Evolutionary conservation across 2,113 vertebrate genomes (phyloP), one percentile per base, ranked within the genome.

Genomic region (Lamprotornis superbus): DNA sequence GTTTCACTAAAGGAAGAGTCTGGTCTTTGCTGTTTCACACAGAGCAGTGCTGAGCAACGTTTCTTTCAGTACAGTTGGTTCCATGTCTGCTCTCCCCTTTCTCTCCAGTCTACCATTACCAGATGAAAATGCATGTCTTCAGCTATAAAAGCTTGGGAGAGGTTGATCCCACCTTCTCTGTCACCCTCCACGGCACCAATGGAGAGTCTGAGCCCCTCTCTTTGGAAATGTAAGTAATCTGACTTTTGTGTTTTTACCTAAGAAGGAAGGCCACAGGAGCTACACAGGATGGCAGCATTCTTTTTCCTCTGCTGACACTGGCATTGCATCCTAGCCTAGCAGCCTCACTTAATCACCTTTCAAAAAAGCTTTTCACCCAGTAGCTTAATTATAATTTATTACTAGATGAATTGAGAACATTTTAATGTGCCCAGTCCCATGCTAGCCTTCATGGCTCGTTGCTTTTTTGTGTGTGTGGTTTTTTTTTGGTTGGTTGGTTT

Each of bases 81-180:
- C 35, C 33, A 71, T 15, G n/a, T 84, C 1, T 79, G 24, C 49
- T 95, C 24, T 94, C 30, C 39, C 42, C 67, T 96, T 77, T 94
- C 73, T 87, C 57, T 89, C 31, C 96, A 99, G 99, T 99, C 49
- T 99, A 98, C 96, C 99, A 99, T 59, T 99, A 99, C 87, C 99
- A 99, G 97, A 98, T 99, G 98, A 99, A 99, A 97, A 99, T 99
- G 98, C 99, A 99, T 0, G 97, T 99, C 91, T 99, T 99, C 95
- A 98, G 98, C 98, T 98, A 98, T 46, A 98, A 98, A 50, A 91
- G 79, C 27, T n/a, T 90, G 3, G 97, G 98, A 67, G 83, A 98
- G 25, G 97, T 97, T 1, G 98, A 99, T 73, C 99, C 99, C 39
- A 97, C 96, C 10, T 99, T 99, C 79, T 96, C 98, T 0, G 97